Evolutionary conservation across 2,888 invertebrate species (phyloP).

Genomic region (Flabesymbios commensalis): DNA sequence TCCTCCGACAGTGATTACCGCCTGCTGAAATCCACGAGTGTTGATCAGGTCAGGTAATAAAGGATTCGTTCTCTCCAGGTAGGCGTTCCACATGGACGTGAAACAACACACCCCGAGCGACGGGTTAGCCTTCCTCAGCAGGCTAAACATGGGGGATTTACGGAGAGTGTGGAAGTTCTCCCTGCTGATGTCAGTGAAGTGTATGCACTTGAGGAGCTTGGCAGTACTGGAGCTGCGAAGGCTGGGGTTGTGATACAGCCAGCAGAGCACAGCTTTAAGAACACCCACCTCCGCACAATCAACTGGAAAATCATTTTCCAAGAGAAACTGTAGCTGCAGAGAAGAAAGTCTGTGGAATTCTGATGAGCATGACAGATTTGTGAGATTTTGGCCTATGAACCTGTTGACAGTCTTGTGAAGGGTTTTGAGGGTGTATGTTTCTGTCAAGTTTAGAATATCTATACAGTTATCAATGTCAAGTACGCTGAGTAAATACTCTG

Average conservation of each 20-base stretch:
- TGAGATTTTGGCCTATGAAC: slow-evolving; percentile 70
- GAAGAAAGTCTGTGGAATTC: slow-evolving; percentile 70
- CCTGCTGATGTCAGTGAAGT: slow-evolving; percentile 61
- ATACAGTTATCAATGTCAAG: slow-evolving; percentile 74
- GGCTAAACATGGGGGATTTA: not conserved
- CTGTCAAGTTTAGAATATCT: slow-evolving; percentile 73
- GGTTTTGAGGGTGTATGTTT: slow-evolving; percentile 70
- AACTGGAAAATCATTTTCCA: slow-evolving; percentile 72
- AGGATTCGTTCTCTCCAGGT: no score
- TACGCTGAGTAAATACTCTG: slow-evolving; percentile 70
- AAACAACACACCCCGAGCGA: not conserved
- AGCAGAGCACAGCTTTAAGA: slow-evolving; percentile 67
- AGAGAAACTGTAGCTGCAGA: slow-evolving; percentile 69
- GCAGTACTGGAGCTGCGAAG: slow-evolving; percentile 61
- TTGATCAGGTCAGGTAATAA: no score
- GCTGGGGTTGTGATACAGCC: slow-evolving; percentile 65
- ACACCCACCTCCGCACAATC: slow-evolving; percentile 71
- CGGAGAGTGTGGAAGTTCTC: not conserved
- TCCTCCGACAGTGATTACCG: slow-evolving; percentile 73
- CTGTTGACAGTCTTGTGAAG: slow-evolving; percentile 69
- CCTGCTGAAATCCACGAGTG: slow-evolving; percentile 72
- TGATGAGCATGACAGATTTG: slow-evolving; percentile 67
- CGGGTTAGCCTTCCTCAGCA: not conserved
- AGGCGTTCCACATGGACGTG: slow-evolving; percentile 25
- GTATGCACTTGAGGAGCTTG: slow-evolving; percentile 63